Percentiles rank a stretch among this genome's conserved stretches.
Evolutionary conservation across 2,888 invertebrate genomes (phyloP).

Genomic region (Entomobrya proxima): DNA sequence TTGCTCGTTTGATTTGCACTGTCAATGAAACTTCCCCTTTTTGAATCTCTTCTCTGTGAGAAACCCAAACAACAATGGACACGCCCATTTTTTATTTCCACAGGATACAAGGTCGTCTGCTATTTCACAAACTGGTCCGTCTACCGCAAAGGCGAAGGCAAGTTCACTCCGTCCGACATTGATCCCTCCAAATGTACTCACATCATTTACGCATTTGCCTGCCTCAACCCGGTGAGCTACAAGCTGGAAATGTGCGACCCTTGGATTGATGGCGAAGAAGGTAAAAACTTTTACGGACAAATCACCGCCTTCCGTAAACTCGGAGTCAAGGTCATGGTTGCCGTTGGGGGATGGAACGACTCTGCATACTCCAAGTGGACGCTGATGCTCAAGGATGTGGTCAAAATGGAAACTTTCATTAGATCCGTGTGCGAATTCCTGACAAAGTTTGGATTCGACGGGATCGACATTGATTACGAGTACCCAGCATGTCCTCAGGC

Average conservation of each 20-base stretch:
- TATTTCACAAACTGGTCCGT: conserved; percentile 96
- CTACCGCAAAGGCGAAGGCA: conserved; percentile 89
- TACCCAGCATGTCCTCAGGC: conserved; percentile 82
- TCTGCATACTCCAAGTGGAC: conserved; percentile 93
- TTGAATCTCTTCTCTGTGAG: not conserved
- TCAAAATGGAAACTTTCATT: conserved; percentile 85
- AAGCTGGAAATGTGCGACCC: conserved; percentile 90
- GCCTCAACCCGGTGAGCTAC: conserved; percentile 85
- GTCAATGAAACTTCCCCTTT: not conserved
- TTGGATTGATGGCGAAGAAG: conserved; percentile 92
- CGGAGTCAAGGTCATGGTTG: conserved; percentile 88
- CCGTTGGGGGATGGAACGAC: conserved; percentile 97
- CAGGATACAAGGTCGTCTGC: conserved; percentile 85
- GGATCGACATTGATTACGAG: conserved; percentile 80
- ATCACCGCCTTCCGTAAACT: conserved; percentile 85
- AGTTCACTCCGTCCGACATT: conserved; percentile 88
- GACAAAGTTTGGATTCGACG: conserved; percentile 79
- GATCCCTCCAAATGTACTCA: conserved; percentile 92
- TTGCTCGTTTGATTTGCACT: not conserved
- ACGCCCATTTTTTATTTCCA: not conserved
- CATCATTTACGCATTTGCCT: conserved; percentile 94
- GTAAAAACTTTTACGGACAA: conserved; percentile 87
- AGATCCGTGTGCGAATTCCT: conserved; percentile 80
- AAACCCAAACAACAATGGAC: not conserved
- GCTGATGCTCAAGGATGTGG: conserved; percentile 85